Percentiles rank a stretch among this genome's conserved stretches.
Evolutionary conservation across 2,113 vertebrate genomes (phyloP).

Genomic region (Microtus richardsoni): DNA sequence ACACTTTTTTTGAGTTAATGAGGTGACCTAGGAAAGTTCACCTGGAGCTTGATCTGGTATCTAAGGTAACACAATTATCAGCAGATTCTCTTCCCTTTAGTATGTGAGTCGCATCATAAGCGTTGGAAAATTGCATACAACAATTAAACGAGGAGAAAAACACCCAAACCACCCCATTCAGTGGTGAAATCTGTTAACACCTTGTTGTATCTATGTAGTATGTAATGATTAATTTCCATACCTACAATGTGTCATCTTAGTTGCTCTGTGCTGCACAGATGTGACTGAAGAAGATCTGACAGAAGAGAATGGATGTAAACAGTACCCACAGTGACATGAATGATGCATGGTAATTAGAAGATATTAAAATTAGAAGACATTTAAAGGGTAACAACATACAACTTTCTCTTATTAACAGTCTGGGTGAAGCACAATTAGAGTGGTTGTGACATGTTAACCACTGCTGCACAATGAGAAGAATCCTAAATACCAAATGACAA

Average conservation of each 20-base stretch:
- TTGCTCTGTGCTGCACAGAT: not conserved
- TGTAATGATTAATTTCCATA: not conserved
- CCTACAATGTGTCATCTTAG: not conserved
- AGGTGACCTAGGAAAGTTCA: not conserved
- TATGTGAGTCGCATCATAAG: not conserved
- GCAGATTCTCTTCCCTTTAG: not conserved
- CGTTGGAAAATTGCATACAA: slow-evolving; percentile 9
- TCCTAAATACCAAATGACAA: not conserved
- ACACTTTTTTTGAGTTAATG: not conserved
- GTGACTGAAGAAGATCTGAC: not conserved
- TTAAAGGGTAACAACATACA: not conserved
- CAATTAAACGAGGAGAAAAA: not conserved
- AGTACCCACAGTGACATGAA: not conserved
- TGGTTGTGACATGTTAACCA: not conserved
- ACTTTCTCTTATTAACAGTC: not conserved
- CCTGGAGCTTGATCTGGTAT: not conserved
- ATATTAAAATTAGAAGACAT: not conserved
- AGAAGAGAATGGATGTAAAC: not conserved
- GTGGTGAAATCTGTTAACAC: not conserved
- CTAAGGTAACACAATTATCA: not conserved
- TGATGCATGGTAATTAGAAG: not conserved
- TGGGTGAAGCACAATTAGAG: not conserved
- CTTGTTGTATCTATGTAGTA: not conserved
- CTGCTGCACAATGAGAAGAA: not conserved
- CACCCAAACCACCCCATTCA: not conserved